These are phyloP conservation scores for Hydractinia symbiolongicarpus DNA, from an alignment of 30 jellyfish, hydroid and myxozoan genomes.

Conservation along the genomic window DNA sequence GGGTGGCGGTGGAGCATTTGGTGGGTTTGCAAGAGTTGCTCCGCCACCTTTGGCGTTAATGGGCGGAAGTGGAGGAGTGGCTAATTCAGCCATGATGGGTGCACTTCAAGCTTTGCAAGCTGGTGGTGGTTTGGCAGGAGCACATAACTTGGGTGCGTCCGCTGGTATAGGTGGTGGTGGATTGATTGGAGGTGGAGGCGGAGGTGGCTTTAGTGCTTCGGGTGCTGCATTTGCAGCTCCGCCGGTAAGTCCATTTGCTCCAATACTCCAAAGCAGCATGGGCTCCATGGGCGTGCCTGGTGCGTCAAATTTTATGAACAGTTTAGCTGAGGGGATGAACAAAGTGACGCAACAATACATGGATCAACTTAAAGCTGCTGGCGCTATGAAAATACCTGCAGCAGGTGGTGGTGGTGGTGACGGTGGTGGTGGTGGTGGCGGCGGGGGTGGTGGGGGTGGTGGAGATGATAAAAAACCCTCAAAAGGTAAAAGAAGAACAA, in stretches of 20 bases:
- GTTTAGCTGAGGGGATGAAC: constrained; percentile 83
- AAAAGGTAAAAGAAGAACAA: background rate
- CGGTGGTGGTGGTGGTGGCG: constrained; percentile 32
- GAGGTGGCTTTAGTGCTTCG: constrained; percentile 27
- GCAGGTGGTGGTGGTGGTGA: constrained; percentile 38
- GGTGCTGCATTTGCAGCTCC: constrained; percentile 27
- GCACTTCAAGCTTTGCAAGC: constrained; percentile 22
- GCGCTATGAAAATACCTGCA: constrained; percentile 3
- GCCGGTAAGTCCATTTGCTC: constrained; percentile 67
- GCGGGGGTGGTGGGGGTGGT: constrained; percentile 40
- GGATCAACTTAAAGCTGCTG: constrained; percentile 25
- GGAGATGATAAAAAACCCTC: constrained; percentile 4
- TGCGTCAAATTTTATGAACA: constrained; percentile 62
- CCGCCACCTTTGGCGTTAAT: background rate
- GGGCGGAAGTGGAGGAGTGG: background rate
- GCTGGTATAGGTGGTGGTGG: constrained; percentile 28
- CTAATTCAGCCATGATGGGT: constrained; percentile 10
- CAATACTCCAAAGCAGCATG: constrained; percentile 48
- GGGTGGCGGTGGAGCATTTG: constrained; percentile 19
- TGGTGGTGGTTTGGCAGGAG: constrained; percentile 12
- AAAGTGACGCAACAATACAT: constrained; percentile 69
- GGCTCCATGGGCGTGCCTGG: constrained; percentile 66
- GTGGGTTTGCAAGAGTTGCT: constrained; percentile 10
- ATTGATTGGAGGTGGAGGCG: constrained; percentile 38
- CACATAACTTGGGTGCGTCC: constrained; percentile 10